Conservation (phyloP, 2,888 invertebrate genomes). For the Andrena praecox region DNA sequence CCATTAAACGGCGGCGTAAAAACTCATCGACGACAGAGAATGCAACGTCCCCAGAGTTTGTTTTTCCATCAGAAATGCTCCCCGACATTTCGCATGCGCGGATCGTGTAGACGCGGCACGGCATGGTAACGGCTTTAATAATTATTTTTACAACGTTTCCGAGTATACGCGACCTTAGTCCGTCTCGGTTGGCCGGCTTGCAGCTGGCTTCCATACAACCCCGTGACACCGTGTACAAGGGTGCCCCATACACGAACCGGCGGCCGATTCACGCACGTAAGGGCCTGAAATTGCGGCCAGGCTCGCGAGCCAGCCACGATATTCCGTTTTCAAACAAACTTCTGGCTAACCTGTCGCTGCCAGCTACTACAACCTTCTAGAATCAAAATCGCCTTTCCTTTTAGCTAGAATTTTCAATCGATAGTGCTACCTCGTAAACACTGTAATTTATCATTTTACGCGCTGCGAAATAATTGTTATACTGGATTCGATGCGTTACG, state of each 20-base stretch:
- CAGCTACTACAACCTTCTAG: not conserved
- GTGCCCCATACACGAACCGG: conserved; percentile 77
- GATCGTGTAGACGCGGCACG: conserved; percentile 49
- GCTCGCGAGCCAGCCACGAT: conserved; percentile 1
- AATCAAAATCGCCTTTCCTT: not conserved
- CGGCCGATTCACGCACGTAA: conserved; percentile 59
- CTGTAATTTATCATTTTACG: not conserved
- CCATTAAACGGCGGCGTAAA: not conserved
- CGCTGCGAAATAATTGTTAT: too few relatives aligned
- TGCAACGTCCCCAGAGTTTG: conserved; percentile 3
- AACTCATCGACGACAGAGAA: not conserved
- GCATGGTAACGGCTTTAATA: conserved; percentile 84
- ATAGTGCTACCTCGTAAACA: not conserved
- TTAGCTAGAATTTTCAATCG: not conserved
- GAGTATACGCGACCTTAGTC: conserved; percentile 80
- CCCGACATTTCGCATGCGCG: conserved; percentile 30
- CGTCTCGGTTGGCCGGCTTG: conserved; percentile 84
- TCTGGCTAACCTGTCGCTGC: not conserved
- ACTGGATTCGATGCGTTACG: too few relatives aligned
- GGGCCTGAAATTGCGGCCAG: conserved; percentile 47
- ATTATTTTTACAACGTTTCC: conserved; percentile 85
- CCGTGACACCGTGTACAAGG: conserved; percentile 80
- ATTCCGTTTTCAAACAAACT: conserved; percentile 27
- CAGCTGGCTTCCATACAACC: conserved; percentile 84
- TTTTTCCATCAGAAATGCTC: conserved; percentile 11